Percentiles rank a stretch among this genome's conserved stretches.
phyloP scores from a whole-genome alignment of 2,888 invertebrate genomes.

The Synanthedon myopaeformis region DNA sequence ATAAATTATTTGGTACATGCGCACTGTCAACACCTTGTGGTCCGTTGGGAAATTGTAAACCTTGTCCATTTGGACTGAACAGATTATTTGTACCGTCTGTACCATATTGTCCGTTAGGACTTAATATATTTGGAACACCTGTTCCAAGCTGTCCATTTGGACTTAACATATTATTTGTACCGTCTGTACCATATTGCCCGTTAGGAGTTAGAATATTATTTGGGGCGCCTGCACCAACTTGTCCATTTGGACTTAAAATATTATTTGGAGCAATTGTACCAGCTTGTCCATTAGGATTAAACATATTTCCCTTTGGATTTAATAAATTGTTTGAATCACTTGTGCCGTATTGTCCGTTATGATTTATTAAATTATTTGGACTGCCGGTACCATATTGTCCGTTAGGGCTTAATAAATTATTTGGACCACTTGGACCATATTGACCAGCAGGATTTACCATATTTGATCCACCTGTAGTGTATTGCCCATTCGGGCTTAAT shows the following conservation, averaged over 20 bases:
- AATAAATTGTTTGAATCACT: not conserved
- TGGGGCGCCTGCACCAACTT: not conserved
- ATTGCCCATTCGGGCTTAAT: not conserved
- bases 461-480: not conserved
- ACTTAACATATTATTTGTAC: not conserved
- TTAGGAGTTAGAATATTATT: not conserved
- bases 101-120: conserved; percentile 6
- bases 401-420: not conserved
- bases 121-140: not conserved
- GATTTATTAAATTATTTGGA: too few species aligned
- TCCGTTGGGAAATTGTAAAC: conserved; percentile 1
- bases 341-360: not conserved
- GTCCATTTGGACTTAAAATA: not conserved
- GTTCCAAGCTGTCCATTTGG: not conserved
- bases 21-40: conserved; percentile 4
- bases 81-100: not conserved
- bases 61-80: conserved; percentile 5
- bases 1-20: not conserved
- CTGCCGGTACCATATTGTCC: not conserved
- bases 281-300: not conserved
- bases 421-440: not conserved
- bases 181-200: conserved; percentile 1
- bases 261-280: not conserved
- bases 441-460: not conserved
- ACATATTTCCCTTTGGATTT: not conserved